Evolutionary conservation across 2,888 invertebrate species (phyloP).

Genomic region (Crematogaster levior): DNA sequence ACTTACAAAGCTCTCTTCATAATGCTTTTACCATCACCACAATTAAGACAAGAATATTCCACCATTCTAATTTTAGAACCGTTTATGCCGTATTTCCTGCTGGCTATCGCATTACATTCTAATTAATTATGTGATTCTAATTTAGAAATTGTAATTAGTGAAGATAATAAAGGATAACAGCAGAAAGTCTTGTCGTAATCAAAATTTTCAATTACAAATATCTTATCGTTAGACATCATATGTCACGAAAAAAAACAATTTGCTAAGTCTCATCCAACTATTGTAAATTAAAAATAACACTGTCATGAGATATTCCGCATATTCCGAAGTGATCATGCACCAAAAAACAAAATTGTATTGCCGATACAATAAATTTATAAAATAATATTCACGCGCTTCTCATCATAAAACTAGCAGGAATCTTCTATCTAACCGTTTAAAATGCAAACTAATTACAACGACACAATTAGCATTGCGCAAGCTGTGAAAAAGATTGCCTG

Average conservation of each 20-base stretch:
- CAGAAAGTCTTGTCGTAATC: not conserved
- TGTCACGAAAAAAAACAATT: not conserved
- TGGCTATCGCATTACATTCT: not conserved
- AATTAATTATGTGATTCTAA: not conserved
- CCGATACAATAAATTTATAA: not conserved
- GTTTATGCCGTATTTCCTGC: not conserved
- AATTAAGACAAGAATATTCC: not conserved
- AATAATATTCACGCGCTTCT: not conserved
- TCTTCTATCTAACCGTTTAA: constrained; percentile 27
- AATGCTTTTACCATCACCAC: constrained; percentile 8
- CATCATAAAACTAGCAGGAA: not conserved
- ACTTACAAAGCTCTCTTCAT: constrained; percentile 20
- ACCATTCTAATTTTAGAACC: not conserved
- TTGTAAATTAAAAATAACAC: not conserved
- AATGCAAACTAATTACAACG: constrained; percentile 45
- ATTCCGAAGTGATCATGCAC: not conserved
- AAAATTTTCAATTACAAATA: not conserved
- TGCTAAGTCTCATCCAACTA: not conserved
- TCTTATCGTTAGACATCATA: not conserved
- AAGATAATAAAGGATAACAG: not conserved
- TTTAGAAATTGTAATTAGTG: not conserved
- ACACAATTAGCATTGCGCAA: constrained; percentile 42
- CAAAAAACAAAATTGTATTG: not conserved
- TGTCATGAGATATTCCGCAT: not conserved
- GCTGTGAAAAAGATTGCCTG: constrained; percentile 32